Percentiles rank a stretch among this genome's conserved stretches.
phyloP scores from a whole-genome alignment of 2,888 invertebrate genomes.

The Drosophila engyochracea region DNA sequence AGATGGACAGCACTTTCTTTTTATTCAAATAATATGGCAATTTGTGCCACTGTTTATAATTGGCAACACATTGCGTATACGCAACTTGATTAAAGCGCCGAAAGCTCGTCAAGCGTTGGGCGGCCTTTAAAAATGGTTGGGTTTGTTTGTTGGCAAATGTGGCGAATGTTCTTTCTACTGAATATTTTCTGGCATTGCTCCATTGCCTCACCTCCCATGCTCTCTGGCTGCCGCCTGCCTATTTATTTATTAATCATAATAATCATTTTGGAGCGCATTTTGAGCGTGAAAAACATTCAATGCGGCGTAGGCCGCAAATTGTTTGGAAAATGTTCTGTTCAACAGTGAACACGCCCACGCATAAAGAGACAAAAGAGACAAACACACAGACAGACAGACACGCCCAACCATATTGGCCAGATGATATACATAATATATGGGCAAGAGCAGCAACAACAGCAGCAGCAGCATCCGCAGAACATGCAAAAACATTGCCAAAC shows the following conservation, averaged over 20 bases:
- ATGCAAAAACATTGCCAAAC: constrained; percentile 42
- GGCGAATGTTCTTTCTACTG: constrained; percentile 23
- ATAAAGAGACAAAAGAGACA: constrained; percentile 39
- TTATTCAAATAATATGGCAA: background rate
- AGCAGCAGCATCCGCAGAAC: constrained; percentile 10
- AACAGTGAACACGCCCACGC: constrained; percentile 44
- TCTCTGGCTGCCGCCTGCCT: constrained; percentile 22
- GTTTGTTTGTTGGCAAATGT: constrained; percentile 38
- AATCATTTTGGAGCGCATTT: constrained; percentile 78
- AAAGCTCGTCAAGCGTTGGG: constrained; percentile 43
- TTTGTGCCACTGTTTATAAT: constrained; percentile 56
- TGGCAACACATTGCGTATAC: constrained; percentile 76
- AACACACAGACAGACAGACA: constrained; percentile 15
- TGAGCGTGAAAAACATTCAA: constrained; percentile 79
- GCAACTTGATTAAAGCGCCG: constrained; percentile 59
- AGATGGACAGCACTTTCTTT: background rate
- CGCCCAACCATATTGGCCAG: constrained; percentile 38
- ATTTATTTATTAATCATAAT: constrained; percentile 81
- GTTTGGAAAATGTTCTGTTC: constrained; percentile 75
- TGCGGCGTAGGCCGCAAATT: constrained; percentile 80
- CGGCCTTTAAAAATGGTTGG: constrained; percentile 53
- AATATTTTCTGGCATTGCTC: constrained; percentile 4
- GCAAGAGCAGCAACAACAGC: background rate
- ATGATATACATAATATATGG: constrained; percentile 36
- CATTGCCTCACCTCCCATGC: background rate